phyloP scores from a whole-genome alignment of 1,140 invertebrate genomes.

The Pantala flavescens region DNA sequence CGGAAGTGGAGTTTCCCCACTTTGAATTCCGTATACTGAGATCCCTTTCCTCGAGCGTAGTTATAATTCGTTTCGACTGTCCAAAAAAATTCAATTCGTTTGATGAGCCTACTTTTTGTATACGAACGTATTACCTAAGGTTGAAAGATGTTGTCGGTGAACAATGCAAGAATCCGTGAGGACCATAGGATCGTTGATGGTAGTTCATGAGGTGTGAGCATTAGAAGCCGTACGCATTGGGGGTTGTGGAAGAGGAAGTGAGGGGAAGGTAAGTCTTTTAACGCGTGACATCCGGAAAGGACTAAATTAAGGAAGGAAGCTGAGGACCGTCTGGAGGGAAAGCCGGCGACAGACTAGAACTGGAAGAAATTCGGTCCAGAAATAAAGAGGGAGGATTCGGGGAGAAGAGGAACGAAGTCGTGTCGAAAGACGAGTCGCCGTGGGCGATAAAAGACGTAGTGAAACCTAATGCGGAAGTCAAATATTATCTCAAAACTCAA shows the following conservation, averaged over 20 bases:
- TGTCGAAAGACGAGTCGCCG: not conserved
- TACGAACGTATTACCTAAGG: too few species aligned
- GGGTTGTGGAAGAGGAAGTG: not conserved
- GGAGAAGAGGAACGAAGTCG: not conserved
- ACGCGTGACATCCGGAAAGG: slow-evolving; percentile 6
- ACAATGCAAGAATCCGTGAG: too few species aligned
- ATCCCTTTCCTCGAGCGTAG: too few species aligned
- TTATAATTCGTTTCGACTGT: too few species aligned
- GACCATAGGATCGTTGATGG: not conserved
- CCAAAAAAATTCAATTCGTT: too few species aligned
- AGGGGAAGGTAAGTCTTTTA: not conserved
- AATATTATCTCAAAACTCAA: too few species aligned
- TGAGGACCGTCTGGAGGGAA: not conserved
- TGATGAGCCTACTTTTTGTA: too few species aligned
- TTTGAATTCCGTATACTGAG: too few species aligned
- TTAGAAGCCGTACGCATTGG: not conserved
- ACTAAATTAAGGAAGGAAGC: not conserved
- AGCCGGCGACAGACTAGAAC: not conserved
- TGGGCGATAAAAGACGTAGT: too few species aligned
- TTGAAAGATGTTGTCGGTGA: too few species aligned
- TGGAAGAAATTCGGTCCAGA: not conserved
- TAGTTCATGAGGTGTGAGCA: not conserved
- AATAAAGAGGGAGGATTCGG: not conserved
- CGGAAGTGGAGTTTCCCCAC: too few species aligned
- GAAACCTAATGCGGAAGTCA: too few species aligned